Conservation (phyloP, 2,888 invertebrate genomes). For the Pantelozetes paolii region DNA sequence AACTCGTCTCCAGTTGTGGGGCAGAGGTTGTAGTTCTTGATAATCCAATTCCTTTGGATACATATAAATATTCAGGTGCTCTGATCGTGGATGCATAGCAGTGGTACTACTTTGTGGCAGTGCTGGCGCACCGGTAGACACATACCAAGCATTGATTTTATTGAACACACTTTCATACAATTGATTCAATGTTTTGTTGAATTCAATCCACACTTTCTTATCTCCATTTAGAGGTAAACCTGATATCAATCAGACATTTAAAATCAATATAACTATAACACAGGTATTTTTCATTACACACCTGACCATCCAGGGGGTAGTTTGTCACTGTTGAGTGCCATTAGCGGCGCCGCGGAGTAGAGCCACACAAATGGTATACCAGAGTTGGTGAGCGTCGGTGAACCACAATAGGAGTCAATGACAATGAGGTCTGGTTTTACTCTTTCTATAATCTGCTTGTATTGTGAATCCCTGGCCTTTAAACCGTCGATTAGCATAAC, state of each 20-base stretch:
- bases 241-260: no score
- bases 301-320: conserved; percentile 17
- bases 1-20: conserved; percentile 20
- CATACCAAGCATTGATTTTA: no score
- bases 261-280: no score
- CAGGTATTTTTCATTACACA: no score
- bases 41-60: conserved; percentile 39
- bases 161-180: no score
- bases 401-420: conserved; percentile 3
- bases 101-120: no score
- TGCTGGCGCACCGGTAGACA: no score
- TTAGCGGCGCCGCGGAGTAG: conserved; percentile 6
- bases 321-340: not conserved
- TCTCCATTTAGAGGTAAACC: no score
- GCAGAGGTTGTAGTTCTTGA: not conserved
- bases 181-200: no score
- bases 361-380: conserved; percentile 30
- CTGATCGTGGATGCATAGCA: conserved; percentile 9
- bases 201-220: no score
- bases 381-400: not conserved
- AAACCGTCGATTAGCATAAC: not conserved
- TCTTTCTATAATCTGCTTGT: not conserved
- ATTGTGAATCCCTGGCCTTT: not conserved
- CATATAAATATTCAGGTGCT: conserved; percentile 32
- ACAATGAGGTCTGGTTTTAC: conserved; percentile 33